A percentile compares a stretch with the other conserved stretches of the same genome.
Evolutionary conservation across 2,113 vertebrate genomes (phyloP).

Genomic region (Pollimyrus isidori): DNA sequence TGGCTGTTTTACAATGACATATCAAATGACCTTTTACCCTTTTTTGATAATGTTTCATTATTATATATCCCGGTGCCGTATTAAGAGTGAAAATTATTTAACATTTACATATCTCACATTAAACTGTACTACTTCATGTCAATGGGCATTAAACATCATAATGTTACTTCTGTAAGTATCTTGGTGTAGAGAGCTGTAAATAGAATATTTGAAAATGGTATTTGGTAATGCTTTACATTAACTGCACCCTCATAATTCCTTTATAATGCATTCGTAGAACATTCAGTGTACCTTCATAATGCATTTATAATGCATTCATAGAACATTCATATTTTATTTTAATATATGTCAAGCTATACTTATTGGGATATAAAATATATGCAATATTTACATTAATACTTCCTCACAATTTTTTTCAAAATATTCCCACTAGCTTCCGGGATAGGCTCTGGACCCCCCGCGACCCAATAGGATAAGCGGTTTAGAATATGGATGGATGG

Average conservation of each 20-base stretch:
- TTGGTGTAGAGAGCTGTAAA: background rate
- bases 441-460: too few relatives aligned
- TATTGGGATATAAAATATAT: too few relatives aligned
- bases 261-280: too few relatives aligned
- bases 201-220: background rate
- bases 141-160: background rate
- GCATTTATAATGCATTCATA: too few relatives aligned
- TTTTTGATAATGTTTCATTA: background rate
- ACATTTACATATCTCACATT: constrained; percentile 25
- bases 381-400: too few relatives aligned
- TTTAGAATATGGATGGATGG: too few relatives aligned
- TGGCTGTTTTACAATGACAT: constrained; percentile 16
- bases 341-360: background rate
- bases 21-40: background rate
- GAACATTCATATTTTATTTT: background rate
- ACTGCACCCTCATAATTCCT: too few relatives aligned
- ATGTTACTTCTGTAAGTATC: background rate
- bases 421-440: too few relatives aligned
- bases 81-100: constrained; percentile 12
- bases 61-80: background rate
- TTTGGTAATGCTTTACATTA: too few relatives aligned
- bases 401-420: too few relatives aligned
- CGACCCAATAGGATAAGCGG: too few relatives aligned
- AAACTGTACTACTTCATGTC: constrained; percentile 2
- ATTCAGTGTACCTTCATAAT: too few relatives aligned